phyloP scores from a whole-genome alignment of 1,140 invertebrate species.

The Drosophila leontia region DNA sequence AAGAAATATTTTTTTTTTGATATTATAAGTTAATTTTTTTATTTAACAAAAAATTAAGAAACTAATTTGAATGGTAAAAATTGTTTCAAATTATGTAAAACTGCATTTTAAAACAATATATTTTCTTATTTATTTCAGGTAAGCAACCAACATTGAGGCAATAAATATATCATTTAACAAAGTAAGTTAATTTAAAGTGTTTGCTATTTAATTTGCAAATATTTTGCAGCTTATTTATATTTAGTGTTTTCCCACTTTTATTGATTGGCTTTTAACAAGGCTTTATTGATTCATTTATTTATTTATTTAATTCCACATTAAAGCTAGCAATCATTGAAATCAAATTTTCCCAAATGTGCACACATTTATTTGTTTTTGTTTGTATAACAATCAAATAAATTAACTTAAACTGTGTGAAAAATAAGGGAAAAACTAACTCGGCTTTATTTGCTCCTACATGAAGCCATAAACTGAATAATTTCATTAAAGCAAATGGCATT shows the following conservation, averaged over 20 bases:
- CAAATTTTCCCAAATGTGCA: neutral
- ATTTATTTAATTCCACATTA: neutral
- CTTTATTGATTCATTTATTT: slow-evolving; percentile 5
- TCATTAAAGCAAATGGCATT: slow-evolving; percentile 70
- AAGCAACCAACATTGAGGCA: neutral
- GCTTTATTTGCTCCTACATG: slow-evolving; percentile 23
- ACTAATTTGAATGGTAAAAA: neutral
- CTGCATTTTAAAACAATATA: neutral
- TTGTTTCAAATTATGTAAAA: neutral
- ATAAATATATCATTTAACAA: neutral
- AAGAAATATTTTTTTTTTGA: no score
- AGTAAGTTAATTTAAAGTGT: slow-evolving; percentile 4
- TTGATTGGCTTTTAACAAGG: neutral
- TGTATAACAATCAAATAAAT: neutral
- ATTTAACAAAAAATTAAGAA: neutral
- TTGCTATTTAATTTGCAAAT: neutral
- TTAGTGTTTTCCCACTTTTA: neutral
- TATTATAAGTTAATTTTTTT: no score
- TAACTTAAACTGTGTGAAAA: neutral
- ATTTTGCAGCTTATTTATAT: neutral
- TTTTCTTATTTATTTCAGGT: slow-evolving; percentile 13
- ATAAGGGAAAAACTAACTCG: neutral
- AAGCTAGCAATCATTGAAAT: neutral
- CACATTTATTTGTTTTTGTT: slow-evolving; percentile 1
- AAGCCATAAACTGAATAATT: slow-evolving; percentile 76